phyloP scores from a whole-genome alignment of 2,888 invertebrate species.

The Drosophila colorata region DNA sequence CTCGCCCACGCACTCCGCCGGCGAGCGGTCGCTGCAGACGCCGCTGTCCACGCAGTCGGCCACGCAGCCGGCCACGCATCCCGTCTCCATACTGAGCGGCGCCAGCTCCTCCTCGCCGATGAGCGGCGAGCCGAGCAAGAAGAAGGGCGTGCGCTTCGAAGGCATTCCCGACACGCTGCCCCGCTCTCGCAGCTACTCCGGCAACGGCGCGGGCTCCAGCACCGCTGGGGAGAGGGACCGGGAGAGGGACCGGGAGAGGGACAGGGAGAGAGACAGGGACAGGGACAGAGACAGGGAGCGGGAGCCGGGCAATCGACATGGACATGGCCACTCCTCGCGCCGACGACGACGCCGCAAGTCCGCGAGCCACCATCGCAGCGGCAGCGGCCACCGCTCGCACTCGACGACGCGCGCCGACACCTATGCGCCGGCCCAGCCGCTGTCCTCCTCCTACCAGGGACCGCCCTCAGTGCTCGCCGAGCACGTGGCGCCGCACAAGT shows the following conservation, averaged over 20 bases:
- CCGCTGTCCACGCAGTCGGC: slow-evolving; percentile 81
- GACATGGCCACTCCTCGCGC: slow-evolving; percentile 67
- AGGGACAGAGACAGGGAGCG: slow-evolving; percentile 42
- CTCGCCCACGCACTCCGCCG: slow-evolving; percentile 82
- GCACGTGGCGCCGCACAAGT: slow-evolving; percentile 46
- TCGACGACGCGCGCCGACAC: slow-evolving; percentile 82
- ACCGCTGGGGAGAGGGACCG: slow-evolving; percentile 23
- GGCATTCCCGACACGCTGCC: slow-evolving; percentile 86
- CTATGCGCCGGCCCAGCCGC: slow-evolving; percentile 82
- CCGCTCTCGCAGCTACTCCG: slow-evolving; percentile 87
- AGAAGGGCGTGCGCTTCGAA: slow-evolving; percentile 85
- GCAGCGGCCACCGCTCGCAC: slow-evolving; percentile 79
- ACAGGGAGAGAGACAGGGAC: slow-evolving; percentile 21
- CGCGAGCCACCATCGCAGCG: slow-evolving; percentile 80
- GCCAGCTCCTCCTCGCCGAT: slow-evolving; percentile 82
- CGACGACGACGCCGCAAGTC: slow-evolving; percentile 82
- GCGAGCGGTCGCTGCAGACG: slow-evolving; percentile 80
- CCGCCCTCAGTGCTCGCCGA: slow-evolving; percentile 64
- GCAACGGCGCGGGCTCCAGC: slow-evolving; percentile 84
- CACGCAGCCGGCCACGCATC: slow-evolving; percentile 71
- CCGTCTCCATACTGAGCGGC: slow-evolving; percentile 81
- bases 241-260: slow-evolving; percentile 35
- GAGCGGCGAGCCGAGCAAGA: slow-evolving; percentile 81
- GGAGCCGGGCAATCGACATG: slow-evolving; percentile 57
- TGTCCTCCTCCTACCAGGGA: slow-evolving; percentile 83